These are phyloP conservation scores for Physocephala rufipes DNA, from an alignment of 2,888 invertebrate species.

Conservation along the genomic window DNA sequence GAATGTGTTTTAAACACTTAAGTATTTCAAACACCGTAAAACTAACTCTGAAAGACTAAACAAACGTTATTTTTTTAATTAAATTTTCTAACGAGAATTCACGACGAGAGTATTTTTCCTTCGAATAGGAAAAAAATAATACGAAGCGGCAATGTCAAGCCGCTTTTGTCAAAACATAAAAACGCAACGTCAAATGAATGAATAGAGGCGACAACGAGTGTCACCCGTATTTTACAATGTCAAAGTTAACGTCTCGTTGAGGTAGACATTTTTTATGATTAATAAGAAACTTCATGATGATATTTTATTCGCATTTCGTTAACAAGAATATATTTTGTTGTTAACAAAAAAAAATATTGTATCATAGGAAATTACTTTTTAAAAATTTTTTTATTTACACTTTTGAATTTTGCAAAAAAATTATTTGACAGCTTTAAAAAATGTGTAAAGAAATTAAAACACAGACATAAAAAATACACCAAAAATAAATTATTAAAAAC, in stretches of 20 bases:
- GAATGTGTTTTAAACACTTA: constrained; percentile 17
- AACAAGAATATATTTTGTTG: too few relatives aligned
- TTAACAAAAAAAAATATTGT: too few relatives aligned
- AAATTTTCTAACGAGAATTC: constrained; percentile 23
- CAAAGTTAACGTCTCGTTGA: constrained; percentile 6
- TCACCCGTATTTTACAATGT: not conserved
- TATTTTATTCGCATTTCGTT: too few relatives aligned
- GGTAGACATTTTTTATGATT: not conserved
- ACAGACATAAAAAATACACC: too few relatives aligned
- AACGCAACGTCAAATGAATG: not conserved
- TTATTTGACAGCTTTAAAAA: too few relatives aligned
- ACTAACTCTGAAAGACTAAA: constrained; percentile 30
- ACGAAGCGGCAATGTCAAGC: constrained; percentile 3
- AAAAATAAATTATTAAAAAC: too few relatives aligned
- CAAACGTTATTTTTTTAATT: constrained; percentile 34
- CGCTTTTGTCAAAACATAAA: constrained; percentile 2
- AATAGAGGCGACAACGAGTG: not conserved
- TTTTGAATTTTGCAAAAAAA: too few relatives aligned
- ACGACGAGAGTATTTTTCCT: constrained; percentile 6
- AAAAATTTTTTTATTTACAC: too few relatives aligned
- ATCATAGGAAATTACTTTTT: too few relatives aligned
- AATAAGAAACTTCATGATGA: too few relatives aligned
- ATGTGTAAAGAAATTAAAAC: too few relatives aligned
- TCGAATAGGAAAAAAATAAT: constrained; percentile 11
- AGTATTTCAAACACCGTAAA: constrained; percentile 27